A percentile compares a stretch with the other conserved stretches of the same genome.
Evolutionary conservation across 2,888 invertebrate genomes (phyloP).

Genomic region (Andrena bucephala): DNA sequence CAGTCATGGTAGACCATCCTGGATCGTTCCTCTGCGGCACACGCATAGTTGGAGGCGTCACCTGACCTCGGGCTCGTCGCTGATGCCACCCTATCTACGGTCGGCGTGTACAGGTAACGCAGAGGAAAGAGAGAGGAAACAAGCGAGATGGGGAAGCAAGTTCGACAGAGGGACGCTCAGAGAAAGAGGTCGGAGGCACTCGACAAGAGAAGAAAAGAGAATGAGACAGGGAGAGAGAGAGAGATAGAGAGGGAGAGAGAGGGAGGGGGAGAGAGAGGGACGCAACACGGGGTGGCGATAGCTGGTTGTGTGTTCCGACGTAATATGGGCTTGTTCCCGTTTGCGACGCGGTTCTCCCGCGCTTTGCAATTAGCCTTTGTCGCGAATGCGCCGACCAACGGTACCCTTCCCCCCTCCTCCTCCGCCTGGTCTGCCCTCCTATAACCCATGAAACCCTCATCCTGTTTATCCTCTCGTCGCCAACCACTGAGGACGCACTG

Average conservation of each 20-base stretch:
- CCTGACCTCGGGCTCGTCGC: constrained; percentile 44
- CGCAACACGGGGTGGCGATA: constrained; percentile 9
- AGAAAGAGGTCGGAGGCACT: too few relatives aligned
- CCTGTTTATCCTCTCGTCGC: constrained; percentile 25
- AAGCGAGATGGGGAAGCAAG: neutral
- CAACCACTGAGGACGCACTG: constrained; percentile 37
- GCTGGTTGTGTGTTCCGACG: constrained; percentile 76
- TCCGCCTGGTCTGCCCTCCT: constrained; percentile 21
- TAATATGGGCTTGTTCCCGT: constrained; percentile 83
- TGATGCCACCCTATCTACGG: constrained; percentile 34
- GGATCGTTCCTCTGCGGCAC: constrained; percentile 49
- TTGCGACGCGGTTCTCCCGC: constrained; percentile 78
- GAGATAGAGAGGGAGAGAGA: constrained; percentile 19
- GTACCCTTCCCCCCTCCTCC: constrained; percentile 44
- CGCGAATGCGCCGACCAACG: constrained; percentile 74
- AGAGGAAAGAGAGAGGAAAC: neutral
- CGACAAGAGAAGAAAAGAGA: neutral
- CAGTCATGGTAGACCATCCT: constrained; percentile 46
- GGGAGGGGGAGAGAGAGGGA: constrained; percentile 45
- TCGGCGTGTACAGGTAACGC: constrained; percentile 10
- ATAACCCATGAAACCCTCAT: constrained; percentile 57
- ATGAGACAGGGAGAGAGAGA: neutral
- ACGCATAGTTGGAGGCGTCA: constrained; percentile 63
- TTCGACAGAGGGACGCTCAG: constrained; percentile 28
- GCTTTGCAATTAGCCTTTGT: constrained; percentile 84